These are phyloP conservation scores for Lerema accius DNA, from an alignment of 1,140 invertebrate species.

Conservation along the genomic window DNA sequence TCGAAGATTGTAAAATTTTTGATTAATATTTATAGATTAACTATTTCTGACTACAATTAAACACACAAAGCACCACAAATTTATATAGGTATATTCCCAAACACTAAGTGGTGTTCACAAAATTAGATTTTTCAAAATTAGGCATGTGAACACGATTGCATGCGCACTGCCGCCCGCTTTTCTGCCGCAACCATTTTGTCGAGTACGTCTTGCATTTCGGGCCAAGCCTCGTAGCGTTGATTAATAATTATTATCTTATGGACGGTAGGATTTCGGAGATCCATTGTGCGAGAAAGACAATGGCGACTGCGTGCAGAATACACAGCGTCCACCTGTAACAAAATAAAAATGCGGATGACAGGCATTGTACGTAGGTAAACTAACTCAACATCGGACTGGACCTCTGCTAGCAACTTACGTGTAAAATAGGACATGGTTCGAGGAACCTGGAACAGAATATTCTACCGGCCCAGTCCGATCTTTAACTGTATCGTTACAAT, in stretches of 20 bases:
- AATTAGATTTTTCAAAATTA: constrained; percentile 10
- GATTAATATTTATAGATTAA: too few species aligned
- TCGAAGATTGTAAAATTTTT: too few species aligned
- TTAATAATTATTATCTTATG: constrained; percentile 65
- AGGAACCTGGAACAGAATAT: too few species aligned
- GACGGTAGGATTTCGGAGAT: constrained; percentile 55
- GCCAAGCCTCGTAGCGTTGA: constrained; percentile 69
- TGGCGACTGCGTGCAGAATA: constrained; percentile 48
- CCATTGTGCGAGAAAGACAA: constrained; percentile 67
- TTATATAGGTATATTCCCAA: too few species aligned
- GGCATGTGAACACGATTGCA: constrained; percentile 46
- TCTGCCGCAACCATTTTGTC: constrained; percentile 68
- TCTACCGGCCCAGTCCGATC: too few species aligned
- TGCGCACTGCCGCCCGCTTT: constrained; percentile 50
- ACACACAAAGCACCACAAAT: too few species aligned
- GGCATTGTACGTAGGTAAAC: not conserved
- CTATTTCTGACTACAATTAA: too few species aligned
- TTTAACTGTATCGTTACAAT: too few species aligned
- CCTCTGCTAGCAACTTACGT: too few species aligned
- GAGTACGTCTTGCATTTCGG: constrained; percentile 66
- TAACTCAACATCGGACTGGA: not conserved
- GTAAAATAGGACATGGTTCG: too few species aligned
- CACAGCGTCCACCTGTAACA: constrained; percentile 61
- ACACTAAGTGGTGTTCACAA: too few species aligned
- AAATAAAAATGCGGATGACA: constrained; percentile 7